These are phyloP conservation scores for Anseranas semipalmata DNA, from an alignment of 2,113 vertebrate species.

Conservation along the genomic window DNA sequence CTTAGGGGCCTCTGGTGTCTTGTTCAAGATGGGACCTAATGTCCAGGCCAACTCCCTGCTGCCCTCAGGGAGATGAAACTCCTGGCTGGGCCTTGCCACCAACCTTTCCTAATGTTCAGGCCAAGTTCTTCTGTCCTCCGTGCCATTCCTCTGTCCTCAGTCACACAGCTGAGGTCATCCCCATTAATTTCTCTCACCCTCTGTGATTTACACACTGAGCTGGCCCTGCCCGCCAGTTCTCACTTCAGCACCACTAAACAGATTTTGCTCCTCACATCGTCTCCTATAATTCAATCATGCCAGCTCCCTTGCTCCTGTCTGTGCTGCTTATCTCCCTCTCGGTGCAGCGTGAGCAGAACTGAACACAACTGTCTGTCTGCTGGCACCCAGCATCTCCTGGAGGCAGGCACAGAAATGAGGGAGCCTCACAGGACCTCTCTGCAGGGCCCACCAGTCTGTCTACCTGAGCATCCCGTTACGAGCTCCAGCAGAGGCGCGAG, in stretches of 20 bases:
- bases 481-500: not conserved
- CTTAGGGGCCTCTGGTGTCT: not conserved
- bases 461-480: not conserved
- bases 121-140: not conserved
- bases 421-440: not conserved
- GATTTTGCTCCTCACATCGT: not conserved
- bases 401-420: not conserved
- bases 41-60: not conserved
- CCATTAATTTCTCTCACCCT: not conserved
- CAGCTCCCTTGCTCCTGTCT: not conserved
- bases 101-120: not conserved
- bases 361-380: not conserved
- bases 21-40: not conserved
- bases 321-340: not conserved
- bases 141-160: not conserved
- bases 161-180: not conserved
- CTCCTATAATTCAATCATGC: slow-evolving; percentile 9
- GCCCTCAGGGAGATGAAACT: not conserved
- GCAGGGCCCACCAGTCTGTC: not conserved
- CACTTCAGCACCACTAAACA: not conserved
- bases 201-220: not conserved
- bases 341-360: not conserved
- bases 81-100: not conserved
- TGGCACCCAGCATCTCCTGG: accelerated
- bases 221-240: not conserved